A percentile compares a stretch with the other conserved stretches of the same genome.
These are phyloP conservation scores for Pegoplata infirma DNA, from an alignment of 2,888 invertebrate species.

Conservation along the genomic window DNA sequence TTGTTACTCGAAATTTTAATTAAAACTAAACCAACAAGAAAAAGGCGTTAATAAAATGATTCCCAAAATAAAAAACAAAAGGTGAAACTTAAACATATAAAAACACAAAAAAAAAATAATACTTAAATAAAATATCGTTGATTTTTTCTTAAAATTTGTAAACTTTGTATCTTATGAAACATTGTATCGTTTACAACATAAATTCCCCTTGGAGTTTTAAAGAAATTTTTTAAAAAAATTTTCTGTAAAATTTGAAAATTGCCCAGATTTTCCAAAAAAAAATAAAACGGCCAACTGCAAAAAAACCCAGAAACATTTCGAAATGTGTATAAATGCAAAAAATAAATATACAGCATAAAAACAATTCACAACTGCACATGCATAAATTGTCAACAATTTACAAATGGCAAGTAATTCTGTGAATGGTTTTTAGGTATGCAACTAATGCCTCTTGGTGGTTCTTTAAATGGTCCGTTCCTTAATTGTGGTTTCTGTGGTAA, in stretches of 20 bases:
- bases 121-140: constrained; percentile 13
- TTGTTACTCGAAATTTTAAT: constrained; percentile 34
- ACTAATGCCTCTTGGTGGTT: constrained; percentile 60
- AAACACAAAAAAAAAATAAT: no score
- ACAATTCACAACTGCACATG: constrained; percentile 36
- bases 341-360: background rate
- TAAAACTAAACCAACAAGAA: constrained; percentile 56
- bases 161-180: constrained; percentile 4
- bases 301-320: background rate
- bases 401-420: constrained; percentile 56
- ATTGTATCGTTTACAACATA: constrained; percentile 11
- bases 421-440: constrained; percentile 55
- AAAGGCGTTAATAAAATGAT: constrained; percentile 55
- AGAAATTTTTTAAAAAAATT: constrained; percentile 17
- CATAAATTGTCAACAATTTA: constrained; percentile 58
- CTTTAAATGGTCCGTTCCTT: constrained; percentile 56
- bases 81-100: constrained; percentile 11
- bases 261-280: constrained; percentile 36
- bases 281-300: background rate
- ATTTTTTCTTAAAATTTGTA: no score
- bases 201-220: constrained; percentile 46
- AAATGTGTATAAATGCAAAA: no score
- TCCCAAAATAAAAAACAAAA: constrained; percentile 3
- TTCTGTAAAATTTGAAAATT: constrained; percentile 39
- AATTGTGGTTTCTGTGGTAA: constrained; percentile 54